A percentile compares a stretch with the other conserved stretches of the same genome.
Conservation (phyloP, 2,113 vertebrate species). For the Pseudorasbora parva region DNA sequence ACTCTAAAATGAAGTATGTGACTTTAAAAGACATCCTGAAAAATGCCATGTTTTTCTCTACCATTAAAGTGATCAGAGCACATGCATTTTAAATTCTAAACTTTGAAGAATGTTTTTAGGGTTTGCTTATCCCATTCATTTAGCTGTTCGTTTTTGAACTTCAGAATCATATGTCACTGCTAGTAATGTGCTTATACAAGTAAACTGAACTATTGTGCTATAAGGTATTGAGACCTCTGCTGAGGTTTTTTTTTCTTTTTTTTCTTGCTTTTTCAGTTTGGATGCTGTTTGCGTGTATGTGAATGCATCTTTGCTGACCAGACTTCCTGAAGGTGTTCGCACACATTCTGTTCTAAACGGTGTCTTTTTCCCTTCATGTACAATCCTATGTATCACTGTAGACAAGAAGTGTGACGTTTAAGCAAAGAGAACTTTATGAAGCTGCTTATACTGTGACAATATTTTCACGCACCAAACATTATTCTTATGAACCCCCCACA, state of each 20-base stretch:
- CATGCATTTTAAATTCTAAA: not conserved
- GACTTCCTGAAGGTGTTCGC: not conserved
- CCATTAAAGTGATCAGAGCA: not conserved
- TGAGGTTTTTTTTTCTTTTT: too few species aligned
- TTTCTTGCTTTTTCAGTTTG: not conserved
- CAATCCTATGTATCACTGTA: constrained; percentile 2
- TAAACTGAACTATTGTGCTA: constrained; percentile 3
- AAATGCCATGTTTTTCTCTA: not conserved
- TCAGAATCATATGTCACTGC: not conserved
- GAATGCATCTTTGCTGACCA: not conserved
- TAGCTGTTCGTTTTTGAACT: not conserved
- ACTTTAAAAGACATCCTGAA: constrained; percentile 2
- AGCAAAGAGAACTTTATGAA: not conserved
- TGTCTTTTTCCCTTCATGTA: not conserved
- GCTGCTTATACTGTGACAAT: constrained; percentile 18
- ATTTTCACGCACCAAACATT: not conserved
- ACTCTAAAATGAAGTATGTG: not conserved
- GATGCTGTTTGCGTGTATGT: constrained; percentile 23
- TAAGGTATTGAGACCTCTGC: not conserved
- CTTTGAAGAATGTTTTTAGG: constrained; percentile 7
- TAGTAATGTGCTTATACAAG: not conserved
- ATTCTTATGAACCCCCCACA: not conserved
- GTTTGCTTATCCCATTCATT: not conserved
- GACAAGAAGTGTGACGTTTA: not conserved
- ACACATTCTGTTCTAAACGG: constrained; percentile 8